A percentile compares a stretch with the other conserved stretches of the same genome.
phyloP scores from a whole-genome alignment of 2,888 invertebrate species.

The Drosophila atripex region DNA sequence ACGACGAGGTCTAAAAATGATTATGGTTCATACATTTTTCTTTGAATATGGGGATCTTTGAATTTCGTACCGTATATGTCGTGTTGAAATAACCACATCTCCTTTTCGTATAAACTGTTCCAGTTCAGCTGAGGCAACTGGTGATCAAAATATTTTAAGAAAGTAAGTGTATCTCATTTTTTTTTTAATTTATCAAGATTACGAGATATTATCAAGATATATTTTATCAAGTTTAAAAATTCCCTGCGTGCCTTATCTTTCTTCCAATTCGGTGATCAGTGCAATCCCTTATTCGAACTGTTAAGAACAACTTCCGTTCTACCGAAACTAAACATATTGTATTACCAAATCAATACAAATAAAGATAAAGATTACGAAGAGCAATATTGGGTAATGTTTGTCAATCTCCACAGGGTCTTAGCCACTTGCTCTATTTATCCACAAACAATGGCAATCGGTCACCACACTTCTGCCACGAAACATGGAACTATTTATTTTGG shows the following conservation, averaged over 20 bases:
- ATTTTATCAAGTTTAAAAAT: background rate
- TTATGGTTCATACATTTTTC: background rate
- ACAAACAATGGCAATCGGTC: constrained; percentile 57
- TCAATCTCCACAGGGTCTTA: constrained; percentile 43
- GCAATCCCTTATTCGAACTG: background rate
- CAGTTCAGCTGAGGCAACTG: constrained; percentile 83
- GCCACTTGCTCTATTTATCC: constrained; percentile 61
- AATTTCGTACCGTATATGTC: constrained; percentile 82
- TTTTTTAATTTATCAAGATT: background rate
- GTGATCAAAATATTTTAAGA: background rate
- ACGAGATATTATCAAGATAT: no score
- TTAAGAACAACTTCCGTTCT: constrained; percentile 60
- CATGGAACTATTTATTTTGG: constrained; percentile 68
- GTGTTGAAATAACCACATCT: constrained; percentile 84
- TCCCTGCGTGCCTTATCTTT: constrained; percentile 23
- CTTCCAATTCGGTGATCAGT: constrained; percentile 1
- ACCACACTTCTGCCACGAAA: constrained; percentile 53
- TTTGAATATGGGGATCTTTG: background rate
- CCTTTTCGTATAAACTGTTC: constrained; percentile 84
- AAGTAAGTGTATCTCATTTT: background rate
- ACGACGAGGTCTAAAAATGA: constrained; percentile 78
- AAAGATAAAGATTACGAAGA: constrained; percentile 37
- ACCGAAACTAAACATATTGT: constrained; percentile 48
- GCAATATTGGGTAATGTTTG: constrained; percentile 49
- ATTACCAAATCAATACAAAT: constrained; percentile 62